These are phyloP conservation scores for Drymodes brunneopygia DNA, from an alignment of 2,113 vertebrate species.

Conservation along the genomic window DNA sequence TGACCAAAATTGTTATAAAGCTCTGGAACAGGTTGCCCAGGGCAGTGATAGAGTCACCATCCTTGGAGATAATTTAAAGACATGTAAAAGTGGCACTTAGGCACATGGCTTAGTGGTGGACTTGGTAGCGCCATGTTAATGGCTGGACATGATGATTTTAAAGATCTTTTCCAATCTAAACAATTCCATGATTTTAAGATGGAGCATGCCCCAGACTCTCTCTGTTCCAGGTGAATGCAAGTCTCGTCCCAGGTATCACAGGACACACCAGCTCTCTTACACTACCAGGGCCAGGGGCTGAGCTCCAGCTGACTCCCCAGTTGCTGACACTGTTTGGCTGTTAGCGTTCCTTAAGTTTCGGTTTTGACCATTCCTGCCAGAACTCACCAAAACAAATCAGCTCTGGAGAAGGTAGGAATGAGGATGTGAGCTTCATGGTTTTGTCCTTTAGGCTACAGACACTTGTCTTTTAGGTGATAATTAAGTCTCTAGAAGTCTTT, in stretches of 20 bases:
- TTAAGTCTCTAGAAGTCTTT: background rate
- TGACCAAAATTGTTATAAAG: background rate
- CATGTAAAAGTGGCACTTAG: background rate
- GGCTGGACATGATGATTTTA: background rate
- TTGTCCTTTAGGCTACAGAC: background rate
- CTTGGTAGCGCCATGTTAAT: background rate
- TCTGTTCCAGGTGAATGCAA: background rate
- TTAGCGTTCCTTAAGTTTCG: background rate
- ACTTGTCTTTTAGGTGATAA: background rate
- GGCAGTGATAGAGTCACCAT: background rate
- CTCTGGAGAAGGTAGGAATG: background rate
- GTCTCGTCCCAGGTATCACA: background rate
- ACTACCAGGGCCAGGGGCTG: background rate
- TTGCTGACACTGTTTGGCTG: background rate
- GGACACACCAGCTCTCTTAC: background rate
- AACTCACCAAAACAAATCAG: background rate
- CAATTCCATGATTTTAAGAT: background rate
- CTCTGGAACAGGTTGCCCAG: background rate
- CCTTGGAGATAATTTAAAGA: background rate
- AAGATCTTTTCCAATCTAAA: background rate
- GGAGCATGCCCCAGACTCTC: background rate
- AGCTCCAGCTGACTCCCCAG: rapidly evolving
- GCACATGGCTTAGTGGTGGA: background rate
- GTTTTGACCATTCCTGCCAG: background rate
- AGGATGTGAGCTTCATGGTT: background rate